Conservation (phyloP, 2,888 invertebrate species). For the Eristalis tenax region DNA sequence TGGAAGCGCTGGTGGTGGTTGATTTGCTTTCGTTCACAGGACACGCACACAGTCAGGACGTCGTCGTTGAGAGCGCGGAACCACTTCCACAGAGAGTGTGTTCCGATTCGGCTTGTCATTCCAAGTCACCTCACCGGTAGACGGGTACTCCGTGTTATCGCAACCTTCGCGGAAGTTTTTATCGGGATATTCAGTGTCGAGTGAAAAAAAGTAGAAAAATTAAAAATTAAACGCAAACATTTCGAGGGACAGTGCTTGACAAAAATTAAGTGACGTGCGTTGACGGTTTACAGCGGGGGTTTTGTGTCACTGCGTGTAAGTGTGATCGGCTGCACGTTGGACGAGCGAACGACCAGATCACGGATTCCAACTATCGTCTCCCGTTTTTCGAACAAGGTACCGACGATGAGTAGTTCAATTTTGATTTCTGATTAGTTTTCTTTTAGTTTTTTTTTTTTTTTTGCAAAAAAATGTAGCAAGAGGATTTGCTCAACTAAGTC, state of each 20-base stretch:
- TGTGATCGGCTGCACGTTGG: too few species aligned
- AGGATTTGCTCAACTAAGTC: constrained; percentile 39
- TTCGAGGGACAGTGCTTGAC: too few species aligned
- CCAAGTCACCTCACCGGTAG: not conserved
- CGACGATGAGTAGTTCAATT: too few species aligned
- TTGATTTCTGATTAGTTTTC: not conserved
- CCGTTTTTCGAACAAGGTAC: constrained; percentile 2
- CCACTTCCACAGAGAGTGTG: not conserved
- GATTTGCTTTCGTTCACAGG: not conserved
- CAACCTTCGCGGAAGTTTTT: not conserved
- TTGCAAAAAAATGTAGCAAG: not conserved
- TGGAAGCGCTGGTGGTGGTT: not conserved
- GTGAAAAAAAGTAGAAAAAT: too few species aligned
- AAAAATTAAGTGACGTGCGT: too few species aligned
- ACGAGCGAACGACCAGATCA: too few species aligned
- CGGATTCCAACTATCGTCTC: too few species aligned
- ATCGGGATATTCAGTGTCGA: not conserved
- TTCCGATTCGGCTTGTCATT: not conserved
- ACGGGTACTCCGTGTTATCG: not conserved
- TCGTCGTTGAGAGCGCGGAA: too few species aligned
- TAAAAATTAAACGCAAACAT: too few species aligned
- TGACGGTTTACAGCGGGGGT: too few species aligned
- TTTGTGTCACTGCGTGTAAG: too few species aligned
- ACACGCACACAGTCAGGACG: not conserved
- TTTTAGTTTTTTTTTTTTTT: not conserved